Base-by-base conservation (phyloP, 2,888 invertebrate species). In the Gymnocheta viridis region DNA sequence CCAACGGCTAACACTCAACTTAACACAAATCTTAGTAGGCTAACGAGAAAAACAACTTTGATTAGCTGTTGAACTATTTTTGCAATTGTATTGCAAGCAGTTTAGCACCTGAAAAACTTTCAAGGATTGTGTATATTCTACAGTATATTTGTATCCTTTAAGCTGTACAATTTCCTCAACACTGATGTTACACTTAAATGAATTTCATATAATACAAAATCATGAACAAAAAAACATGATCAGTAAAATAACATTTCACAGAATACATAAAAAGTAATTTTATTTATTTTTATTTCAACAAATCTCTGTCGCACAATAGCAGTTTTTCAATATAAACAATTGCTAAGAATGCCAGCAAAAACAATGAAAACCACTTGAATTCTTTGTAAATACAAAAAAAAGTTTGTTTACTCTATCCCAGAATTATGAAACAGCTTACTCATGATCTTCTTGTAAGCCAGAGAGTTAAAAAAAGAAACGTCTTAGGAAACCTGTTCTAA, bases 311-410 rank as follows among this genome's bases (percentile, higher is more conserved):
- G 27, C 62, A 73, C 47, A 38, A 73, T 38, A 7, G 0, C 22
- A 22, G 1, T 47, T 35, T 54, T 54, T 27, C n/a, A 24, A 22
- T 14, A 54, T 6, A 7, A 47, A 19, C 9, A 19, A 47, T 19
- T 22, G 41, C 29, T 17, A 2, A 51, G 19, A 64, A 74, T 49
- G 1, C 9, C 12, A 14, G n/a, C 1, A 56, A 7, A 24, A 54
- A 82, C 64, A 76, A 70, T 64, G 38, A 17, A 19, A 64, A 24
- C 62, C 56, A 82, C 76, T 82, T 82, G 64, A 76, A 64, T 70
- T 82, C 60, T n/a, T 0, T 17, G 10, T 51, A 67, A 67, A 41
- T 17, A 41, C 19, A 38, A 81, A 69, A 17, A 67, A 74, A 82
- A 67, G 60, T 72, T 72, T 67, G 58, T 67, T 82, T 82, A 72